Percentiles rank a stretch among this genome's conserved stretches.
Evolutionary conservation across 2,797 vertebrate species (phyloP).

Genomic region (Podarcis siculus): DNA sequence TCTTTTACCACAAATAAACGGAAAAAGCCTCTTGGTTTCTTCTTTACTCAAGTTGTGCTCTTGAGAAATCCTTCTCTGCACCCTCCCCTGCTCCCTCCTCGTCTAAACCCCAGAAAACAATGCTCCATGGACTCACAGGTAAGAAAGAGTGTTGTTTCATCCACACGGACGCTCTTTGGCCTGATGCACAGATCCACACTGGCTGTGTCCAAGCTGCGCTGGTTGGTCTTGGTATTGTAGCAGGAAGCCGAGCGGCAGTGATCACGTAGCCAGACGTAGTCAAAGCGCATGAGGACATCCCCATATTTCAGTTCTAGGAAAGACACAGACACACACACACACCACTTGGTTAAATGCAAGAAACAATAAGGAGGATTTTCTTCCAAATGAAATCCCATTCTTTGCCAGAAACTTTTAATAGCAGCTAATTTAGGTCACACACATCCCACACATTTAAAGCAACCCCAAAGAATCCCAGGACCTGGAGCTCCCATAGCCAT

Average conservation of each 20-base stretch:
- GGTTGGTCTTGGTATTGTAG: constrained; percentile 87
- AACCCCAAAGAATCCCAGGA: not conserved
- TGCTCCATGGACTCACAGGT: constrained; percentile 82
- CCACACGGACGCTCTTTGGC: constrained; percentile 78
- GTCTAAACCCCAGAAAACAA: no score
- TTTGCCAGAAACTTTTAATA: not conserved
- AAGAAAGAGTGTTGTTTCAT: constrained; percentile 82
- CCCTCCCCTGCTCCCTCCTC: not conserved
- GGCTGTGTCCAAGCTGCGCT: constrained; percentile 90
- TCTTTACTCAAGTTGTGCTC: no score
- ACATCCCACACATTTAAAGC: not conserved
- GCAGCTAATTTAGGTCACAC: not conserved
- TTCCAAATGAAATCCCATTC: not conserved
- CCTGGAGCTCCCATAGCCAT: no score
- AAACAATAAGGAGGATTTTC: not conserved
- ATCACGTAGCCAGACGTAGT: constrained; percentile 93
- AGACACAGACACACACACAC: not conserved
- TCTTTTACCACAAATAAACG: no score
- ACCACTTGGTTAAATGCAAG: not conserved
- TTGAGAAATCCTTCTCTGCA: not conserved
- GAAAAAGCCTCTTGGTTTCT: no score
- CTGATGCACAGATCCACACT: constrained; percentile 86
- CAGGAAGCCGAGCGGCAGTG: constrained; percentile 90
- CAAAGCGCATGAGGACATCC: constrained; percentile 81
- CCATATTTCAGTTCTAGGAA: constrained; percentile 81